phyloP scores from a whole-genome alignment of 2,797 vertebrate genomes.

The Xyrichtys novacula region DNA sequence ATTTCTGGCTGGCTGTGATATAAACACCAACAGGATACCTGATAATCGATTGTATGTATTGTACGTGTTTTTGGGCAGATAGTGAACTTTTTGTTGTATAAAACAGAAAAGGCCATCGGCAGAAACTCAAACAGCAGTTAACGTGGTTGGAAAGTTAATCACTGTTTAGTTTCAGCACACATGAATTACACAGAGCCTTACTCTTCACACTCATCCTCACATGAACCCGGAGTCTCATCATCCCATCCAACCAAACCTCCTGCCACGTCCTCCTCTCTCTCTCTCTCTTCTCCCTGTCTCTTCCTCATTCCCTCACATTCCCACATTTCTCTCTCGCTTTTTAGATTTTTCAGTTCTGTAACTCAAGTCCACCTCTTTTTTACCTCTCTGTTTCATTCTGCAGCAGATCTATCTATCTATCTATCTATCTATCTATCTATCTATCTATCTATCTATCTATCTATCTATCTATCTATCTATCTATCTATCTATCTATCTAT shows the following conservation, averaged over 20 bases:
- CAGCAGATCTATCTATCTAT: conserved; percentile 4
- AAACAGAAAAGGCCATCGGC: conserved; percentile 15
- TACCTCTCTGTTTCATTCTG: background rate
- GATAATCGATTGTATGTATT: background rate
- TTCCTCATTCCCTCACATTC: conserved; percentile 51
- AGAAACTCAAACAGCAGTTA: conserved; percentile 63
- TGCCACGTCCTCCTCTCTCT: conserved; percentile 84
- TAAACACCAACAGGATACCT: too few relatives aligned
- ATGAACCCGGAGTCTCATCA: conserved; percentile 73
- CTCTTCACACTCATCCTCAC: conserved; percentile 65
- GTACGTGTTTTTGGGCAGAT: conserved; percentile 9
- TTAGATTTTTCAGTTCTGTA: conserved; percentile 27
- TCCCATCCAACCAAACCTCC: conserved; percentile 71
- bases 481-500: conserved; percentile 4
- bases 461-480: background rate
- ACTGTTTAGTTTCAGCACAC: conserved; percentile 59
- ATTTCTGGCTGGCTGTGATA: too few relatives aligned
- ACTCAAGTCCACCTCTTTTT: conserved; percentile 20
- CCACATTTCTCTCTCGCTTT: conserved; percentile 27
- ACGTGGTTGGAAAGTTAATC: conserved; percentile 55
- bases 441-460: conserved; percentile 17
- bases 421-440: conserved; percentile 12
- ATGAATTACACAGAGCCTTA: conserved; percentile 45
- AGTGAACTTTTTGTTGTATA: conserved; percentile 53
- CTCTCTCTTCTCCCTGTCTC: conserved; percentile 57